These are phyloP conservation scores for Pygoscelis adeliae DNA, from an alignment of 2,113 vertebrate species.

Conservation along the genomic window DNA sequence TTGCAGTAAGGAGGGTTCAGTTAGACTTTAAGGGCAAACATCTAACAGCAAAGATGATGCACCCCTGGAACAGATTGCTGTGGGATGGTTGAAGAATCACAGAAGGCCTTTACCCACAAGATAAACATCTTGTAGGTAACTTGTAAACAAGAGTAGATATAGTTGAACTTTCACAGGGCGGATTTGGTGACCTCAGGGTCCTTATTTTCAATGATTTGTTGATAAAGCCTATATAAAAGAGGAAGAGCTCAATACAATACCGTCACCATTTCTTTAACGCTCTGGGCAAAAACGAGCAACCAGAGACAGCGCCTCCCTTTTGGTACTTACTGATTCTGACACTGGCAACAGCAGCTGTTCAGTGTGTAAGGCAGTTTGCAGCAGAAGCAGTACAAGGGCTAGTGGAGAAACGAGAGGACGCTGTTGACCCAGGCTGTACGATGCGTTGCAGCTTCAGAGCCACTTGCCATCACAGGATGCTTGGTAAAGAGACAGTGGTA, in stretches of 20 bases:
- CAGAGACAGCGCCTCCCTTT: not conserved
- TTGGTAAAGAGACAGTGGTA: not conserved
- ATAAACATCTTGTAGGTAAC: not conserved
- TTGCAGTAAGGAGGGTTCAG: not conserved
- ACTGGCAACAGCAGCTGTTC: not conserved
- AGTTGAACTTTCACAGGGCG: not conserved
- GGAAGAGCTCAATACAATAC: not conserved
- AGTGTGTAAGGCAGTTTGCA: not conserved
- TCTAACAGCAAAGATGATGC: not conserved
- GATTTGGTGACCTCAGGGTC: not conserved
- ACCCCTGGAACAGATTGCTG: not conserved
- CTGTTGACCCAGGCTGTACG: not conserved
- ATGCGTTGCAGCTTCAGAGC: not conserved
- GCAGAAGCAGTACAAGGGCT: not conserved
- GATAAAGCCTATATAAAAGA: not conserved
- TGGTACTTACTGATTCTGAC: not conserved
- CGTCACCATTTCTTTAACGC: not conserved
- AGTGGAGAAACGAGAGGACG: not conserved
- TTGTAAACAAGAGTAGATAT: not conserved
- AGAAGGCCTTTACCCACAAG: not conserved
- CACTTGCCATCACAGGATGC: not conserved
- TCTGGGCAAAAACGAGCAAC: not conserved
- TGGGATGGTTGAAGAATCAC: not conserved
- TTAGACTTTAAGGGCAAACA: not conserved
- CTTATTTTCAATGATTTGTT: not conserved